Evolutionary conservation across 2,113 vertebrate genomes (phyloP).

Genomic region (Gracilinanus agilis): DNA sequence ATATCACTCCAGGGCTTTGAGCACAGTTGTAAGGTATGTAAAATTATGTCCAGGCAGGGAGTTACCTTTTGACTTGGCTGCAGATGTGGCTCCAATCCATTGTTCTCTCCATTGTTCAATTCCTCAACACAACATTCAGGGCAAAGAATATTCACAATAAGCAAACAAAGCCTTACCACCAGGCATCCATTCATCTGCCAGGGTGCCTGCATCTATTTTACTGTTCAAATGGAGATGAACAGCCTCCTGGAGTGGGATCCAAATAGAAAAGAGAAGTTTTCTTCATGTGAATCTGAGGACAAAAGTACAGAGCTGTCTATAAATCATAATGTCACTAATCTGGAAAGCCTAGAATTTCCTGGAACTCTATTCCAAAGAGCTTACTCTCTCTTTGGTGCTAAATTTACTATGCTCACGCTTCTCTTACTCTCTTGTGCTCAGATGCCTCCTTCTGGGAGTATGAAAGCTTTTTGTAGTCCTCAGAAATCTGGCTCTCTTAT

Average conservation of each 20-base stretch:
- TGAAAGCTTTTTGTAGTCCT: constrained; percentile 1
- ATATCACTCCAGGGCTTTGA: background rate
- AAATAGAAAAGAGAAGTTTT: background rate
- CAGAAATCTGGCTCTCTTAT: background rate
- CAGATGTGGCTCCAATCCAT: background rate
- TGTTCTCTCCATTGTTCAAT: background rate
- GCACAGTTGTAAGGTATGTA: background rate
- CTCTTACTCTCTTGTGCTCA: background rate
- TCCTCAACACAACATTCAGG: background rate
- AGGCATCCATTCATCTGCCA: background rate
- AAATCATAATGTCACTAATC: background rate
- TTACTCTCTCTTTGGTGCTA: background rate
- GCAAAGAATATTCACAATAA: background rate
- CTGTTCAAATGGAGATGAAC: background rate
- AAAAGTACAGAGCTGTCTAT: background rate
- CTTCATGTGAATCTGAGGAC: background rate
- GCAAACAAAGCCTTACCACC: fast-evolving
- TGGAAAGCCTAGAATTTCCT: background rate
- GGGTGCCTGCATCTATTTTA: fast-evolving
- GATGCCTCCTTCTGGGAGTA: constrained; percentile 15
- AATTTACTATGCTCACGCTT: background rate
- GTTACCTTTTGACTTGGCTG: background rate
- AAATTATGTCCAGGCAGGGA: background rate
- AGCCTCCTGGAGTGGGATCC: background rate
- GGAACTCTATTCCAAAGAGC: background rate